Conservation (phyloP, 2,888 invertebrate genomes). For the Amiota mariae region DNA sequence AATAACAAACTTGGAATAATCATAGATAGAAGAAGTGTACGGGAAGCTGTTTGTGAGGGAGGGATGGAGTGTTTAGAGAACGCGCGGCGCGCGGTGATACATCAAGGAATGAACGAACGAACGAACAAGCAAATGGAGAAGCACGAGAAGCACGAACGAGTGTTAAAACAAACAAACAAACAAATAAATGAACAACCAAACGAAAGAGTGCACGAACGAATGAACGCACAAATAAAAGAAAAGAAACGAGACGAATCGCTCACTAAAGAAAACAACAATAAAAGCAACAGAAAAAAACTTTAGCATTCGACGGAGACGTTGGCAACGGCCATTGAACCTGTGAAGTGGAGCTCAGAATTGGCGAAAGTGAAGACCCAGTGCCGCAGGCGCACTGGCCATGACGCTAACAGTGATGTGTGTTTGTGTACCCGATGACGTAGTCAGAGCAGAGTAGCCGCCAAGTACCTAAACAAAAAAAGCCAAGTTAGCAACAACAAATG, state of each 20-base stretch:
- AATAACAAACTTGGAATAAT: too few relatives aligned
- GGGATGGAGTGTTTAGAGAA: too few relatives aligned
- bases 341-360: conserved; percentile 66
- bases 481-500: conserved; percentile 15
- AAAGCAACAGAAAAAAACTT: too few relatives aligned
- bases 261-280: too few relatives aligned
- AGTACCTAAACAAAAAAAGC: background rate
- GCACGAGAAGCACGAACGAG: conserved; percentile 32
- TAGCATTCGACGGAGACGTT: conserved; percentile 17
- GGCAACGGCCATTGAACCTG: conserved; percentile 58
- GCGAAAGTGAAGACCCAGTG: conserved; percentile 69
- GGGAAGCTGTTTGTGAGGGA: too few relatives aligned
- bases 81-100: conserved; percentile 27
- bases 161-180: conserved; percentile 39
- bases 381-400: conserved; percentile 55
- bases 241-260: too few relatives aligned
- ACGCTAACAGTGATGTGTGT: background rate
- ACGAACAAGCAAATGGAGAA: conserved; percentile 42
- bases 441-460: background rate
- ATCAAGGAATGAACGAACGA: conserved; percentile 33
- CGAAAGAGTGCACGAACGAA: conserved; percentile 34
- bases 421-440: conserved; percentile 11
- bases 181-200: conserved; percentile 43
- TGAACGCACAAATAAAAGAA: background rate
- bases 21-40: too few relatives aligned